A percentile compares a stretch with the other conserved stretches of the same genome.
These are phyloP conservation scores for Hydriomena furcata DNA, from an alignment of 2,888 invertebrate genomes.

Conservation along the genomic window DNA sequence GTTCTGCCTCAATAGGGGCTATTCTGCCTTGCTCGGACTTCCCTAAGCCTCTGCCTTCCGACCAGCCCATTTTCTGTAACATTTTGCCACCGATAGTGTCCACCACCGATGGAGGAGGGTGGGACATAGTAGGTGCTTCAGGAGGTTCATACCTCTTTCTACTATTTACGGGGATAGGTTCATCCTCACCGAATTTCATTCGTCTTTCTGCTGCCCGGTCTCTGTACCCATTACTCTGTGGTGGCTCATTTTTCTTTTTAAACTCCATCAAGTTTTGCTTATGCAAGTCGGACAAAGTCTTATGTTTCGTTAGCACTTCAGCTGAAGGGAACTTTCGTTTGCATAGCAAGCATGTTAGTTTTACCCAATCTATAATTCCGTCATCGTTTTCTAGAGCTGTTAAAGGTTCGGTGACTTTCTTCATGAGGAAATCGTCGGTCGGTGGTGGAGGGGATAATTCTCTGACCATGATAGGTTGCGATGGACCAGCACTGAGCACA, in stretches of 20 bases:
- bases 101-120: conserved; percentile 87
- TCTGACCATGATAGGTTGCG: conserved; percentile 48
- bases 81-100: conserved; percentile 97
- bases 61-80: conserved; percentile 99
- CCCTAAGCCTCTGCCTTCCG: conserved; percentile 97
- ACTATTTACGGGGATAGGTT: conserved; percentile 73
- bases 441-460: conserved; percentile 65
- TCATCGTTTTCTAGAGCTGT: conserved; percentile 87
- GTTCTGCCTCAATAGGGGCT: conserved; percentile 93
- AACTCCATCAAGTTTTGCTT: conserved; percentile 90
- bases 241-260: conserved; percentile 68
- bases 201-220: conserved; percentile 98
- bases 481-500: conserved; percentile 89
- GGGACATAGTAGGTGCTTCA: conserved; percentile 80
- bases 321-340: conserved; percentile 96
- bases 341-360: conserved; percentile 96
- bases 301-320: conserved; percentile 95
- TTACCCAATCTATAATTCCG: conserved; percentile 93
- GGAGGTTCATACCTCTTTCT: conserved; percentile 72
- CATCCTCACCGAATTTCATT: conserved; percentile 95
- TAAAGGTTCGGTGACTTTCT: conserved; percentile 66
- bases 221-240: conserved; percentile 86
- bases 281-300: conserved; percentile 96
- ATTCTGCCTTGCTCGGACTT: conserved; percentile 96
- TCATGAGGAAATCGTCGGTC: conserved; percentile 68